Base-by-base conservation (phyloP, 2,888 invertebrate species). In the Pyrrhosoma nymphula region DNA sequence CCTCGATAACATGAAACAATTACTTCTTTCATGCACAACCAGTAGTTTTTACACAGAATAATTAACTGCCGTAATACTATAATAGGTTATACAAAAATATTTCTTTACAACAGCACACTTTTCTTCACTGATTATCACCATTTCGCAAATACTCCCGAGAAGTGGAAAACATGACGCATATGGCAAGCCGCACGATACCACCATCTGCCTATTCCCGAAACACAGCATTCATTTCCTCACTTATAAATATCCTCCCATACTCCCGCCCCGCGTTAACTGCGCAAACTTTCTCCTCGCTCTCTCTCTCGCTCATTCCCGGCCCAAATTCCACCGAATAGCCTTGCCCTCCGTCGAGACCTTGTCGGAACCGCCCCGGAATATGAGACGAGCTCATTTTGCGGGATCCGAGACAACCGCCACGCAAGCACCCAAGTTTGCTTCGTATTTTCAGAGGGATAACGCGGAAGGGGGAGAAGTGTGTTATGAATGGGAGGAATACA, bases 311-410 rank as follows among this genome's bases (percentile, higher is more conserved):
- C 75, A 23, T 23, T 35, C 82, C 82, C 82, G 2, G 3, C 82
- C 69, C 2, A 82, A 82, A 82, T 69, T 69, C 20, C n/a, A n/a
- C 69, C n/a, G n/a, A n/a, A n/a, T 30, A 4, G 30, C 75, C 75
- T 35, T 82, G 75, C 30, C 16, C 82, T 82, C 82, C 14, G 30
- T 12, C 82, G 14, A 35, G 82, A 82, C 82, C 82, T 82, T 35
- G 82, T 30, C 35, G 12, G 30, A 6, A 14, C 82, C 82, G 16
- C 82, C 16, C 82, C 14, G 82, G 82, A 82, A 82, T 82, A 82
- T 82, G 30, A 82, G 82, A 82, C 82, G 82, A 82, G 82, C 12
- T 82, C 82, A 82, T 82, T 82, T 82, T 0, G 30, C 82, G 82
- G 35, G 30, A 82, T 82, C 35, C 82, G 82, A 35, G 82, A 35